Percentiles rank a stretch among this genome's conserved stretches.
Evolutionary conservation across 2,888 invertebrate species (phyloP).

Genomic region (Blastobasis adustella): DNA sequence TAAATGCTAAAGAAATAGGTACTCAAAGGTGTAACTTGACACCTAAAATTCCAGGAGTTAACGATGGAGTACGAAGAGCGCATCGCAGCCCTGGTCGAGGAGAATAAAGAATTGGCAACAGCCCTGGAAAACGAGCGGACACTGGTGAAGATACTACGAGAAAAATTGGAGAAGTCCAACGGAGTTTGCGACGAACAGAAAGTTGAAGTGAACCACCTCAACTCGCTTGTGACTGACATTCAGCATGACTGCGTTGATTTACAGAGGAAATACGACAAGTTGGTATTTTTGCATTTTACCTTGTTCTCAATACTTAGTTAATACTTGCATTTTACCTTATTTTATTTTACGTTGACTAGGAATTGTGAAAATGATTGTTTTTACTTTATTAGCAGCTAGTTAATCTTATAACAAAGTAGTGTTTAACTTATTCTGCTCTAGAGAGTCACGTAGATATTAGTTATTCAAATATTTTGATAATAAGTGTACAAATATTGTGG

Average conservation of each 20-base stretch:
- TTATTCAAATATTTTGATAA: too few relatives aligned
- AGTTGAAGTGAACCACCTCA: constrained; percentile 58
- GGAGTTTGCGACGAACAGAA: constrained; percentile 67
- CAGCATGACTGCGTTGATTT: constrained; percentile 57
- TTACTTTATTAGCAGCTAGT: too few relatives aligned
- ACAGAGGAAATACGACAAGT: constrained; percentile 63
- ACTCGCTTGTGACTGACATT: constrained; percentile 54
- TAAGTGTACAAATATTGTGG: too few relatives aligned
- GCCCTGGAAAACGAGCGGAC: constrained; percentile 73
- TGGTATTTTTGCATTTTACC: constrained; percentile 18
- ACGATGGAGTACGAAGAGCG: constrained; percentile 56
- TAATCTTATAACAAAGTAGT: too few relatives aligned
- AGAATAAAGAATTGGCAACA: constrained; percentile 61
- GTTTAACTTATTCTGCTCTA: too few relatives aligned
- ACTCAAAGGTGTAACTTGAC: too few relatives aligned
- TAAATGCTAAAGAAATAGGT: too few relatives aligned
- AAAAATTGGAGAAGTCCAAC: constrained; percentile 66
- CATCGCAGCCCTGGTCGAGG: constrained; percentile 61
- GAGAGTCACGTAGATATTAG: too few relatives aligned
- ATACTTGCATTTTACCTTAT: too few relatives aligned
- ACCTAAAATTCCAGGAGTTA: constrained; percentile 42
- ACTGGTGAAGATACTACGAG: constrained; percentile 61
- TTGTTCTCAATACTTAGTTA: too few relatives aligned
- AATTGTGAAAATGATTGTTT: too few relatives aligned
- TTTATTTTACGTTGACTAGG: too few relatives aligned